phyloP scores from a whole-genome alignment of 2,888 invertebrate genomes.

The Yponomeuta plumbellus region DNA sequence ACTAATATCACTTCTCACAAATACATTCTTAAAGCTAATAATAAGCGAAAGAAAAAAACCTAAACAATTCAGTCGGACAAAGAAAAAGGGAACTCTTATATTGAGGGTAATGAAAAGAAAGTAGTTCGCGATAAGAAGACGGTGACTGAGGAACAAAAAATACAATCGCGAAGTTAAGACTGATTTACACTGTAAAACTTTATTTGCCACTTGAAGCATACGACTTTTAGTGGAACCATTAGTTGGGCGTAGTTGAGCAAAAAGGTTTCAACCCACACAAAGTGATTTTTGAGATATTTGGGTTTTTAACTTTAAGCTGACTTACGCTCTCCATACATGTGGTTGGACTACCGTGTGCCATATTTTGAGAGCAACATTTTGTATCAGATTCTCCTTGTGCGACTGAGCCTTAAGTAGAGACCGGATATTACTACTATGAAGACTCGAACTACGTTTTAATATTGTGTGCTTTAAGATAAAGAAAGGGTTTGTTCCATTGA shows the following conservation, averaged over 20 bases:
- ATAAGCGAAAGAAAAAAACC: neutral
- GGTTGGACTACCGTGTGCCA: no score
- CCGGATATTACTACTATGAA: slow-evolving; percentile 34
- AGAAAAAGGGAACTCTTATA: slow-evolving; percentile 24
- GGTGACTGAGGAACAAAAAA: slow-evolving; percentile 38
- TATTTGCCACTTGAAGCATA: no score
- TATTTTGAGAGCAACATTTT: no score
- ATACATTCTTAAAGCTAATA: neutral
- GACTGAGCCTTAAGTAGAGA: slow-evolving; percentile 13
- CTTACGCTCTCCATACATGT: no score
- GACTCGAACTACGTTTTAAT: slow-evolving; percentile 17
- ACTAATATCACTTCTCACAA: neutral
- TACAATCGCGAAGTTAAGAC: neutral
- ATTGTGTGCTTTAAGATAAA: slow-evolving; percentile 29
- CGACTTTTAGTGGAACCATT: no score
- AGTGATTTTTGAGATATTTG: no score
- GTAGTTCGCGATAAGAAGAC: slow-evolving; percentile 21
- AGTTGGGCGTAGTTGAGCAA: no score
- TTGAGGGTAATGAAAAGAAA: slow-evolving; percentile 37
- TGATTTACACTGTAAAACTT: no score
- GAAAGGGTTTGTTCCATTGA: slow-evolving; percentile 26
- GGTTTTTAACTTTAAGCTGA: no score
- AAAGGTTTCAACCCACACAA: no score
- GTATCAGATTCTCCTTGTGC: neutral
- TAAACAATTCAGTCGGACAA: neutral